Conservation (phyloP, 2,797 vertebrate genomes). For the Xiphophorus birchmanni region DNA sequence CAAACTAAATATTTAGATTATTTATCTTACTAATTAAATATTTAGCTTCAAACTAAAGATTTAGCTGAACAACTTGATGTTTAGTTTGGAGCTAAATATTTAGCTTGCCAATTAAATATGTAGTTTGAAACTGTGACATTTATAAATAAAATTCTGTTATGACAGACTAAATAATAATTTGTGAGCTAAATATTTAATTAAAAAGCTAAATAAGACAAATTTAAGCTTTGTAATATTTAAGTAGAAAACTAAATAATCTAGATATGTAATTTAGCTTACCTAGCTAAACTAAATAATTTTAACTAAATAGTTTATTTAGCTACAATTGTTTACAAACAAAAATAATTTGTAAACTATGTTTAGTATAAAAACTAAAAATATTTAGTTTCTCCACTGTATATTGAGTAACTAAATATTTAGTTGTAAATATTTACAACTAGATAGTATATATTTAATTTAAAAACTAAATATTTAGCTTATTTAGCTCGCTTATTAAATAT, state of each 20-base stretch:
- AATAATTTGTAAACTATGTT: too few relatives aligned
- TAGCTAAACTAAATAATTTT: background rate
- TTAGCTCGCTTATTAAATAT: background rate
- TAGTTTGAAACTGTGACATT: background rate
- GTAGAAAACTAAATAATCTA: background rate
- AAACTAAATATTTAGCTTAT: background rate
- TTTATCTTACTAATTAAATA: too few relatives aligned
- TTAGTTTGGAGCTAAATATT: too few relatives aligned
- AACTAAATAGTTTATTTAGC: background rate
- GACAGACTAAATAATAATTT: background rate
- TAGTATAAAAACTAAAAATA: background rate
- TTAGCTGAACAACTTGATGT: too few relatives aligned
- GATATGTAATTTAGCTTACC: background rate
- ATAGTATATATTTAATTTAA: too few relatives aligned
- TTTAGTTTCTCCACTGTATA: background rate
- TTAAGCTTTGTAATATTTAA: too few relatives aligned
- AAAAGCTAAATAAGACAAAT: background rate
- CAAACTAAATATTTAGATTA: background rate
- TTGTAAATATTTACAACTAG: too few relatives aligned
- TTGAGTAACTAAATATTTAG: too few relatives aligned
- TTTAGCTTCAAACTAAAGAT: too few relatives aligned
- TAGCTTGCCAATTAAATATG: background rate
- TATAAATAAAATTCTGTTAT: too few relatives aligned
- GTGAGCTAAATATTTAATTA: background rate
- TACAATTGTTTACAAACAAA: too few relatives aligned